These are phyloP conservation scores for Homarus gammarus DNA, from an alignment of 2,888 invertebrate species.

Conservation along the genomic window DNA sequence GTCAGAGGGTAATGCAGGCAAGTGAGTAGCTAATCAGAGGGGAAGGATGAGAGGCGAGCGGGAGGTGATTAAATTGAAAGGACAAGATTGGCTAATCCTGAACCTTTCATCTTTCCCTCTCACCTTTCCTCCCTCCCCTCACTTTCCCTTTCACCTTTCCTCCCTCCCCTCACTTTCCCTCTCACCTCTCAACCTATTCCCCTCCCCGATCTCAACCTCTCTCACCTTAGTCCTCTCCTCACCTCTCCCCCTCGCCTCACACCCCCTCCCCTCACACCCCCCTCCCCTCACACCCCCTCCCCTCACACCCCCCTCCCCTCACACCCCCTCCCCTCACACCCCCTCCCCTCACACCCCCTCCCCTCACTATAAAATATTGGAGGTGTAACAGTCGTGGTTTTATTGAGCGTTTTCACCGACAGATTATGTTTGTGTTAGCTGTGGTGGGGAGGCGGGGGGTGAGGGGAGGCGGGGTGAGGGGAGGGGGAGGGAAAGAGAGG, in stretches of 20 bases:
- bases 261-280: neutral
- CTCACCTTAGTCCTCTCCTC: neutral
- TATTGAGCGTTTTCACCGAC: constrained; percentile 19
- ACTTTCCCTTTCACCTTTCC: neutral
- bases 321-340: neutral
- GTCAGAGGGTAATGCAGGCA: no score
- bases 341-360: neutral
- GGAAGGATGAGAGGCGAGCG: no score
- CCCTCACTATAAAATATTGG: neutral
- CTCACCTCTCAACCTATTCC: neutral
- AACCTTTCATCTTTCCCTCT: neutral
- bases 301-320: neutral
- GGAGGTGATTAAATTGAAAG: no score
- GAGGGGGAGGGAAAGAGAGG: no score
- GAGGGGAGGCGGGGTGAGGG: neutral
- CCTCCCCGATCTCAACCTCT: constrained; percentile 8
- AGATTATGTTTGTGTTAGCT: constrained; percentile 11
- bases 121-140: constrained; percentile 16
- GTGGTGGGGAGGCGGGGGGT: neutral
- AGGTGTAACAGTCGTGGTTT: neutral
- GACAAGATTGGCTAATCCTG: no score
- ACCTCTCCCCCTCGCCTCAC: neutral
- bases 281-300: neutral
- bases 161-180: neutral
- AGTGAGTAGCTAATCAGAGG: no score